Conservation (phyloP, 2,888 invertebrate species). For the Monopis laevigella region DNA sequence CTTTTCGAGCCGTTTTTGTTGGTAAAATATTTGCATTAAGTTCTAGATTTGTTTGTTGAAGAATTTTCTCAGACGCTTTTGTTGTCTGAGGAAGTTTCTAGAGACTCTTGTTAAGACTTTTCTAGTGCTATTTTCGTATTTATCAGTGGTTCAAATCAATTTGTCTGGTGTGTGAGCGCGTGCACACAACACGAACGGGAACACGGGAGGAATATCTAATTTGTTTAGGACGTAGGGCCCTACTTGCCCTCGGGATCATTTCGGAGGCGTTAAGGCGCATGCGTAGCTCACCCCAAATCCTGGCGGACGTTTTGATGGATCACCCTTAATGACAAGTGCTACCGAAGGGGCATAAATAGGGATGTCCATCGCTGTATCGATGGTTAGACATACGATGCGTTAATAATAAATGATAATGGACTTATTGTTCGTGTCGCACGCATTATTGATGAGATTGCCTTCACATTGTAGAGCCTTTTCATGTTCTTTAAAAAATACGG, state of each 20-base stretch:
- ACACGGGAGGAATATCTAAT: constrained; percentile 4
- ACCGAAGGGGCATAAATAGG: constrained; percentile 47
- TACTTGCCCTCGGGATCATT: constrained; percentile 9
- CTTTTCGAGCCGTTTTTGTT: neutral
- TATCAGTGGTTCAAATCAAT: constrained; percentile 1
- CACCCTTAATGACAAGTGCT: constrained; percentile 64
- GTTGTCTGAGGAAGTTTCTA: neutral
- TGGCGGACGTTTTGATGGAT: constrained; percentile 65
- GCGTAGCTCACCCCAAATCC: constrained; percentile 59
- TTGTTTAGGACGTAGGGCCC: constrained; percentile 5
- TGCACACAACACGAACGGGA: neutral
- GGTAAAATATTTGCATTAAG: neutral
- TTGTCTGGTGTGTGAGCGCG: neutral
- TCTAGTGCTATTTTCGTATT: neutral
- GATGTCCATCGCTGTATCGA: constrained; percentile 8
- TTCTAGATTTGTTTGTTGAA: neutral
- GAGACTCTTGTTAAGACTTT: neutral
- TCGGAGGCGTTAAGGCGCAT: constrained; percentile 27
- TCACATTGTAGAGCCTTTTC: too few species aligned
- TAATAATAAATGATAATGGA: constrained; percentile 5
- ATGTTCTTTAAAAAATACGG: too few species aligned
- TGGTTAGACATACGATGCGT: neutral
- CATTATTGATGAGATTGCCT: too few species aligned
- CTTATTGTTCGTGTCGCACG: too few species aligned
- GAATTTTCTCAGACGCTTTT: neutral